Percentiles rank a stretch among this genome's conserved stretches.
These are phyloP conservation scores for Astreopora myriophthalma DNA, from an alignment of 64 coral and sea anemone genomes.

Conservation along the genomic window DNA sequence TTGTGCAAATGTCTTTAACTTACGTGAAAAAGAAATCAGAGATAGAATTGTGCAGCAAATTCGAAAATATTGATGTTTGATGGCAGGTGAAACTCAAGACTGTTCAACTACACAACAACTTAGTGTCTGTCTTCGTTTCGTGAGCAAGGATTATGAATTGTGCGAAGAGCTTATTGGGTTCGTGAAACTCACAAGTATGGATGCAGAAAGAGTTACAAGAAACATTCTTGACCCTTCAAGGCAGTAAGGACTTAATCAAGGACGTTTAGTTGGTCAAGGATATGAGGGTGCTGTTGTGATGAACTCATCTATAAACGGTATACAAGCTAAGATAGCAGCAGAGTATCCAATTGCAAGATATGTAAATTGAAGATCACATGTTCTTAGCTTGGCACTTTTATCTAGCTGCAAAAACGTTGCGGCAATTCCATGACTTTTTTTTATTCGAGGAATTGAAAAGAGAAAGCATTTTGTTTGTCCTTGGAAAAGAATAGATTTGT, in stretches of 20 bases:
- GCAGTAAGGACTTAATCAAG: not conserved
- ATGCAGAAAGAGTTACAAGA: not conserved
- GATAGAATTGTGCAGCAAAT: conserved; percentile 38
- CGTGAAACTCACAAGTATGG: not conserved
- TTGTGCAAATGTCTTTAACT: conserved; percentile 19
- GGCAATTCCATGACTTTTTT: not conserved
- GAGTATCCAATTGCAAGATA: not conserved
- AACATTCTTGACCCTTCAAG: not conserved
- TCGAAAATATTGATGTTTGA: conserved; percentile 64
- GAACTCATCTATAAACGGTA: not conserved
- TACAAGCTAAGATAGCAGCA: not conserved
- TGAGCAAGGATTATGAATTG: not conserved
- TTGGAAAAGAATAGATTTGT: too few species aligned
- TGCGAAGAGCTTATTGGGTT: not conserved
- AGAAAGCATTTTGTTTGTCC: not conserved
- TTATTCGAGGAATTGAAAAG: not conserved
- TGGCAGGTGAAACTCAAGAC: conserved; percentile 55
- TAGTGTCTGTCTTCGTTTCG: not conserved
- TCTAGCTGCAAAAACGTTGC: not conserved
- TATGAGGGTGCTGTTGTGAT: not conserved
- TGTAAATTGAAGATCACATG: not conserved
- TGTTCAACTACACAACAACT: not conserved
- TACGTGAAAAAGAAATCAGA: conserved; percentile 55
- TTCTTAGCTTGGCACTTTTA: not conserved
- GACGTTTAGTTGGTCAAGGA: not conserved